Base-by-base conservation (phyloP, 2,113 vertebrate species). In the Sinocyclocheilus maitianheensis region DNA sequence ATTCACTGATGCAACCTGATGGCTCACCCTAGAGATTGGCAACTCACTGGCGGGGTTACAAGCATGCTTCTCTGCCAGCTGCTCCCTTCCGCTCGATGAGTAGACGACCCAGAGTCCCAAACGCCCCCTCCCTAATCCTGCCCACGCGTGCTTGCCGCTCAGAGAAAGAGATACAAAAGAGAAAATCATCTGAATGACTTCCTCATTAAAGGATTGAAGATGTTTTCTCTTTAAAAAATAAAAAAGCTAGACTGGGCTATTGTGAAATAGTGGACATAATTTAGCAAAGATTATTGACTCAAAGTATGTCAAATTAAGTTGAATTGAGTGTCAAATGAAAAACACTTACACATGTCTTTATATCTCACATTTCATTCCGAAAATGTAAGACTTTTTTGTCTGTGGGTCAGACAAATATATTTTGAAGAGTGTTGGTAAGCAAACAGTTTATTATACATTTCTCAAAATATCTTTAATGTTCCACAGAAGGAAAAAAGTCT, bases 1-100 rank as follows among this genome's bases (percentile, higher is more conserved):
- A 92, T 92, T 92, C 88, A 81, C 77, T 87, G 84, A 91, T 85
- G 53, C 71, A 91, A 90, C 81, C 87, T 88, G 92, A 62, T 88
- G 63, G 83, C 89, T 72, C 86, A 74, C 87, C 87, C 69, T 58
- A 16, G 16, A 90, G 90, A 88, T 84, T 71, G 48, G 63, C 69
- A 51, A 82, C 89, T 82, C 87, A 67, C 89, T 93, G 90, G 91
- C 90, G 90, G 43, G 30, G 83, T 78, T 81, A 77, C 84, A 79
- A 76, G 69, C 71, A 60, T 79, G 53, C 87, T 76, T 85, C 83
- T 86, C 87, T 92, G 90, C 90, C 90, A 92, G 85, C 85, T 89
- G 77, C 85, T 88, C 67, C 77, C 51, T 78, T 16, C 48, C 69
- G 81, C 88, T 85, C 83, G 83, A 87, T 81, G 79, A 90, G 88